Evolutionary conservation across 1,140 invertebrate species (phyloP).

Genomic region (Euura saliciscinereae): DNA sequence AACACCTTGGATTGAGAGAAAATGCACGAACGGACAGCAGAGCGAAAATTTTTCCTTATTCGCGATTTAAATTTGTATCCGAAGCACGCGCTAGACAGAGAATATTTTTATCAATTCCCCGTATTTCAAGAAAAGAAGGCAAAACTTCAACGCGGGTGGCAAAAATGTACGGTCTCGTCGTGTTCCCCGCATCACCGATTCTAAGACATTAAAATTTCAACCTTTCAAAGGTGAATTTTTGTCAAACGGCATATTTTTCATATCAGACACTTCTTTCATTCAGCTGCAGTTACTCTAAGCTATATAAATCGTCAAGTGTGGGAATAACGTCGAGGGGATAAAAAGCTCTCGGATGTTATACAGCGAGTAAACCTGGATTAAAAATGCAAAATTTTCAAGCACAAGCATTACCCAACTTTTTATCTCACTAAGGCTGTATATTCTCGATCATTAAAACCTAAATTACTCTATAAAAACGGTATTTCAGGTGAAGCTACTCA

Average conservation of each 20-base stretch:
- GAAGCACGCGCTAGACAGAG: background rate
- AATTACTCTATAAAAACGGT: background rate
- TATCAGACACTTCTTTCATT: background rate
- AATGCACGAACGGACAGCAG: background rate
- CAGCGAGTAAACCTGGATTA: background rate
- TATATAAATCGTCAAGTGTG: background rate
- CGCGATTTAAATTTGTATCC: background rate
- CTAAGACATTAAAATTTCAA: background rate
- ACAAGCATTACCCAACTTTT: background rate
- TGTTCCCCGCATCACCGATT: background rate
- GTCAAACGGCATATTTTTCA: background rate
- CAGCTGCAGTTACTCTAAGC: background rate
- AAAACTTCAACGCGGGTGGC: background rate
- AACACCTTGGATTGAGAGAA: too few relatives aligned
- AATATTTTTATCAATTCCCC: slow-evolving; percentile 1
- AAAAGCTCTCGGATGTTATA: background rate
- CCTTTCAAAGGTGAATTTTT: slow-evolving; percentile 1
- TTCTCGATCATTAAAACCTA: background rate
- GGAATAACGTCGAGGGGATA: background rate
- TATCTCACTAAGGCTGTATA: too few relatives aligned
- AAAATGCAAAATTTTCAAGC: background rate
- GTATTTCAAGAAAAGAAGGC: background rate
- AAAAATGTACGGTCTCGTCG: background rate
- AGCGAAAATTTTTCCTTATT: background rate
- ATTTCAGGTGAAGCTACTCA: background rate